A percentile compares a stretch with the other conserved stretches of the same genome.
phyloP scores from a whole-genome alignment of 2,113 vertebrate species.

The Penelope pileata region DNA sequence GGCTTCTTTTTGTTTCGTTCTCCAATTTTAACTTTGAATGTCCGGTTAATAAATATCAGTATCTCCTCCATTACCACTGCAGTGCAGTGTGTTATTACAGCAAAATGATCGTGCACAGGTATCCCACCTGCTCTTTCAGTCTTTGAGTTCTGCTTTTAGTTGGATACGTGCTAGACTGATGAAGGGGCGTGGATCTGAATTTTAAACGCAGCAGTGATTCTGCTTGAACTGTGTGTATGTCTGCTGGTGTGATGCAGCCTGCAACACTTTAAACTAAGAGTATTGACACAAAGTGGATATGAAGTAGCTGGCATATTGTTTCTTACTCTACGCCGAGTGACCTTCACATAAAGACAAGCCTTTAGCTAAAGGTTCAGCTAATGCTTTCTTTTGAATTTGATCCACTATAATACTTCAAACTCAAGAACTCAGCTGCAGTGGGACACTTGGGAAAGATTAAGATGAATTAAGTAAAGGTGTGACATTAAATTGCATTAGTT shows the following conservation, averaged over 20 bases:
- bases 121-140: not conserved
- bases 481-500: slow-evolving; percentile 44
- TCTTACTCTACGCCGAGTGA: not conserved
- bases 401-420: not conserved
- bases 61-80: not conserved
- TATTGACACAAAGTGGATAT: not conserved
- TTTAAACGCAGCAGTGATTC: not conserved
- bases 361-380: not conserved
- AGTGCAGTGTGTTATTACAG: not conserved
- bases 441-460: slow-evolving; percentile 30
- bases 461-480: slow-evolving; percentile 46
- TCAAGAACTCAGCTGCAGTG: not conserved
- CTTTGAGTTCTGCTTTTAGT: not conserved
- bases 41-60: not conserved
- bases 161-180: not conserved
- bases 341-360: not conserved
- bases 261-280: not conserved
- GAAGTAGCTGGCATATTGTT: not conserved
- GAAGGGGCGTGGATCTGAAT: not conserved
- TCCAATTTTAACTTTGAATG: not conserved
- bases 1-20: not conserved
- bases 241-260: not conserved
- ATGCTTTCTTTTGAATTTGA: not conserved
- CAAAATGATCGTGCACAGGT: too few species aligned
- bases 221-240: not conserved